phyloP scores from a whole-genome alignment of 1,140 invertebrate genomes.

The Penaeus vannamei region DNA sequence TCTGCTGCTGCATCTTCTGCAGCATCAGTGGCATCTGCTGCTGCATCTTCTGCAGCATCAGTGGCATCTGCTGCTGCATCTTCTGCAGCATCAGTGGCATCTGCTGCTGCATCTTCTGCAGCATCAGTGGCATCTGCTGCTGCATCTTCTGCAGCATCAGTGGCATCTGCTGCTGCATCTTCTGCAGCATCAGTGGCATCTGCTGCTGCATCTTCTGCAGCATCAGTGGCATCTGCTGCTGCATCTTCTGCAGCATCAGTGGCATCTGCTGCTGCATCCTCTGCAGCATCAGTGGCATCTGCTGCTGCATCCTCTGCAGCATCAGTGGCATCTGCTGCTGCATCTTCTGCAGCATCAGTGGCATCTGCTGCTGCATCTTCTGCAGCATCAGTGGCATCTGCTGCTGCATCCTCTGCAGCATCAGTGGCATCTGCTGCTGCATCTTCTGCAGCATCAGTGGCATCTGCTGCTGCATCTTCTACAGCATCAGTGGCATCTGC shows the following conservation, averaged over 20 bases:
- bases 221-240: slow-evolving; percentile 13
- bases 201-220: background rate
- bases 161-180: slow-evolving; percentile 30
- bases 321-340: background rate
- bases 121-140: background rate
- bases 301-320: background rate
- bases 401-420: slow-evolving; percentile 12
- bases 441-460: background rate
- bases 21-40: background rate
- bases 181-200: slow-evolving; percentile 16
- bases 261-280: background rate
- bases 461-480: too few species aligned
- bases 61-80: background rate
- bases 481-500: too few species aligned
- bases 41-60: background rate
- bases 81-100: slow-evolving; percentile 6
- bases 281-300: background rate
- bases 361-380: slow-evolving; percentile 13
- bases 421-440: background rate
- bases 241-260: slow-evolving; percentile 29
- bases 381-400: slow-evolving; percentile 9
- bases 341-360: background rate
- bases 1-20: background rate
- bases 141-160: background rate
- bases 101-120: background rate